Evolutionary conservation across 2,888 invertebrate genomes (phyloP).

Genomic region (Eupithecia subumbrata): DNA sequence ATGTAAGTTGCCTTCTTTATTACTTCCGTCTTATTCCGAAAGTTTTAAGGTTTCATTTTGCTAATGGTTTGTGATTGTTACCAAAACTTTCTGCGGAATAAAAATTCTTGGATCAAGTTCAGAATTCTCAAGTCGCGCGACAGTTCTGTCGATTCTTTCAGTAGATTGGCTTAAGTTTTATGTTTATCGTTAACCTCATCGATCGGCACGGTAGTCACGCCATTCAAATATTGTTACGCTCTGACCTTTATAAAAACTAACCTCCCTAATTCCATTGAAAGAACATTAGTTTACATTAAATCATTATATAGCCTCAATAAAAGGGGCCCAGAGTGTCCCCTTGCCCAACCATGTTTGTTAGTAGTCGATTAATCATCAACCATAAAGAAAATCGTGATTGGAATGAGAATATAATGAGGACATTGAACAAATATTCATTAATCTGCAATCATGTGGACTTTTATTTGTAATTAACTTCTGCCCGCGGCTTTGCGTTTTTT

Average conservation of each 20-base stretch:
- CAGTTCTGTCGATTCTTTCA: neutral
- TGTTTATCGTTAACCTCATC: constrained; percentile 2
- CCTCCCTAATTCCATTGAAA: neutral
- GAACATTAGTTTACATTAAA: neutral
- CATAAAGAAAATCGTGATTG: constrained; percentile 36
- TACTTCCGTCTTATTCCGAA: constrained; percentile 25
- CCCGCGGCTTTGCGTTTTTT: neutral
- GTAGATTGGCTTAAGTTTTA: neutral
- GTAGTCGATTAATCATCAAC: constrained; percentile 48
- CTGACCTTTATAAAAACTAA: neutral
- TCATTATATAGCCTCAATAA: constrained; percentile 32
- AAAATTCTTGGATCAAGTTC: constrained; percentile 5
- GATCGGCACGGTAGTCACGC: neutral
- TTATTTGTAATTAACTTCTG: neutral
- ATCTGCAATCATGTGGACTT: neutral
- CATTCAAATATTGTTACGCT: neutral
- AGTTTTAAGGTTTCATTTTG: constrained; percentile 26
- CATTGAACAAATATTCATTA: neutral
- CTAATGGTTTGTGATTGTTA: constrained; percentile 18
- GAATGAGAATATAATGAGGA: constrained; percentile 38
- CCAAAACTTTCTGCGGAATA: constrained; percentile 10
- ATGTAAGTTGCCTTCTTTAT: constrained; percentile 22
- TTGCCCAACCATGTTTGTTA: constrained; percentile 44
- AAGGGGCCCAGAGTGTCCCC: constrained; percentile 46
- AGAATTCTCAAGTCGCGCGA: neutral